Evolutionary conservation across 2,888 invertebrate species (phyloP), one percentile per base, ranked within the genome.

Genomic region (Hedya salicella): DNA sequence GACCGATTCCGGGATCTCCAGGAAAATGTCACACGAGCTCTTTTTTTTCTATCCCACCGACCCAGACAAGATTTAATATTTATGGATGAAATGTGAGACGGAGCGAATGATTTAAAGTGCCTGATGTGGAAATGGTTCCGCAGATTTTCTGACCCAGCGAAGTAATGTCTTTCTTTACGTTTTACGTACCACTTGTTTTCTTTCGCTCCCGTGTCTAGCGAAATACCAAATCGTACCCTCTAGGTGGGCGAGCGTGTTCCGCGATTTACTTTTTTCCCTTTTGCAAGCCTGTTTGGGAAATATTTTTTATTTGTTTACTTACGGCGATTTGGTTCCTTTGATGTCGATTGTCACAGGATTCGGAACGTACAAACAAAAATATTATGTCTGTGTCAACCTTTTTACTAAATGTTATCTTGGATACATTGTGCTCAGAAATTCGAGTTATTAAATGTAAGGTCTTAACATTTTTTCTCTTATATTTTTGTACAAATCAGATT

Each of bases 21-120:
- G 85, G 86, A 81, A 87, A 89, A 88, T 87, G 90, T 85, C 86
- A 88, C 82, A 80, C 78, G 83, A 88, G 87, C 88, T 86, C 86
- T 85, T 84, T 89, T 88, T 87, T 86, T 88, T 87, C 86, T 87
- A 85, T 86, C 80, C 82, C 80, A 79, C 79, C 81, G 83, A 83
- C 87, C 85, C 80, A 85, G 85, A 83, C 85, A 85, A 88, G 87
- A 88, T 91, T 91, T 91, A 91, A 91, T 91, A 91, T 91, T 91
- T 91, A 92, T 91, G 87, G 91, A 88, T 88, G 89, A 90, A 91
- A 89, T 89, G 89, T 92, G 88, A 90, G 85, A 86, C 90, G 85
- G 80, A 86, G 90, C 90, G 88, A 77, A 90, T 91, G 91, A 92
- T 91, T 91, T 91, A 89, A 90, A 91, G 86, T 89, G 87, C 87